Percentiles rank a stretch among this genome's conserved stretches.
These are phyloP conservation scores for Borostomias antarcticus DNA, from an alignment of 2,797 vertebrate genomes.

Conservation along the genomic window DNA sequence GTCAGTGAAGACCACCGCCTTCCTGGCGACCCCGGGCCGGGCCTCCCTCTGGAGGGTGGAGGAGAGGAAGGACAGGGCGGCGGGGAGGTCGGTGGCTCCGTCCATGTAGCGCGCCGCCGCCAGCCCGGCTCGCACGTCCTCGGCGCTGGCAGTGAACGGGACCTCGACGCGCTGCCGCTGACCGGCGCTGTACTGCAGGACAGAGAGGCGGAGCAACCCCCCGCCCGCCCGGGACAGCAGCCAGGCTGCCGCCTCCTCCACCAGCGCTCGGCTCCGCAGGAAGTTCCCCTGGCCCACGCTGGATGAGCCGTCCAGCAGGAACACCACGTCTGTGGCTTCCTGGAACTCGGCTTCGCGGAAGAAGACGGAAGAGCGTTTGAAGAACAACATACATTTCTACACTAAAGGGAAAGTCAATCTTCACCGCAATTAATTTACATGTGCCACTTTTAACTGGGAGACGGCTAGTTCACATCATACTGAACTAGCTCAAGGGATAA, in stretches of 20 bases:
- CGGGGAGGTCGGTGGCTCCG: conserved; percentile 41
- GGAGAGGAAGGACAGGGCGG: conserved; percentile 36
- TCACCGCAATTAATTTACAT: too few relatives aligned
- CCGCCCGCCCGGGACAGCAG: conserved; percentile 25
- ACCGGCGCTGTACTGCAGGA: conserved; percentile 44
- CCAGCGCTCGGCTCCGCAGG: conserved; percentile 34
- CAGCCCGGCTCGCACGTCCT: conserved; percentile 13
- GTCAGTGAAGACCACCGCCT: conserved; percentile 47
- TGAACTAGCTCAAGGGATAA: too few relatives aligned
- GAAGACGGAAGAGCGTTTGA: neutral
- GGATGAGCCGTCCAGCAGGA: conserved; percentile 50
- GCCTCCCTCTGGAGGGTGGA: conserved; percentile 19
- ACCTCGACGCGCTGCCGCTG: conserved; percentile 35
- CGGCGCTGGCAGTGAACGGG: conserved; percentile 28
- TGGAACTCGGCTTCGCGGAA: conserved; percentile 37
- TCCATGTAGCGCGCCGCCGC: conserved; percentile 28
- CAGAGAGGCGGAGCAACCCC: conserved; percentile 29
- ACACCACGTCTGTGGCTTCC: conserved; percentile 42
- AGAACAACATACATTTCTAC: too few relatives aligned
- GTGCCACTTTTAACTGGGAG: too few relatives aligned
- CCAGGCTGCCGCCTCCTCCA: conserved; percentile 15
- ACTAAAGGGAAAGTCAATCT: too few relatives aligned
- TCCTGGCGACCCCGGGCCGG: conserved; percentile 30
- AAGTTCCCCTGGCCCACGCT: conserved; percentile 51
- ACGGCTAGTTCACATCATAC: too few relatives aligned